phyloP scores from a whole-genome alignment of 2,888 invertebrate genomes.

The Anaspis maculata region DNA sequence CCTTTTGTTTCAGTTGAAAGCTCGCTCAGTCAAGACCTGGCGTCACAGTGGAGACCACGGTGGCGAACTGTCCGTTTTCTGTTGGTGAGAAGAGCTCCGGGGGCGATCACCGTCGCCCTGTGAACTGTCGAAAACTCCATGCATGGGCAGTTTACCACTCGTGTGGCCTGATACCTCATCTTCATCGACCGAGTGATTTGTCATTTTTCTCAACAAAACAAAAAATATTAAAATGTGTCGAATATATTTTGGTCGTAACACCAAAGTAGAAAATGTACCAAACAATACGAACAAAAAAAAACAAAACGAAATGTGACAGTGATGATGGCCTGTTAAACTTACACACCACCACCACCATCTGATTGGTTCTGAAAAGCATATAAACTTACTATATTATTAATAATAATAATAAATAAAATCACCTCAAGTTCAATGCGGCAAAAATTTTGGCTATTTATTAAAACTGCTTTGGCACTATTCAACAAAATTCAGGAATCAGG shows the following conservation, averaged over 20 bases:
- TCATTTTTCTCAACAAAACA: no score
- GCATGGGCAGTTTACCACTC: constrained; percentile 25
- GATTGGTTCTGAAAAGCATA: no score
- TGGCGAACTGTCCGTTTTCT: constrained; percentile 70
- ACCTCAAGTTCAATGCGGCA: constrained; percentile 20
- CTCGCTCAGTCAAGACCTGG: constrained; percentile 69
- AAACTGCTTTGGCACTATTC: no score
- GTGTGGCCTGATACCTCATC: constrained; percentile 22
- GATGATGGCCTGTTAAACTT: constrained; percentile 10
- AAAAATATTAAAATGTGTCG: constrained; percentile 1
- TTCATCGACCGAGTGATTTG: constrained; percentile 12
- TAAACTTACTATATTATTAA: no score
- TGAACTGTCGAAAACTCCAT: constrained; percentile 17
- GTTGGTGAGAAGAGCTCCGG: constrained; percentile 58
- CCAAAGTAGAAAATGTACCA: no score
- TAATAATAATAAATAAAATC: constrained; percentile 19
- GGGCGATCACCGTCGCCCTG: constrained; percentile 36
- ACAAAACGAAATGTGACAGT: no score
- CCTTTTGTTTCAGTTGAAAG: constrained; percentile 57
- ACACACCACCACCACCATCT: no score
- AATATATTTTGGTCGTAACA: no score
- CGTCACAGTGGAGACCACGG: constrained; percentile 60
- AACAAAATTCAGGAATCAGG: no score
- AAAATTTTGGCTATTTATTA: no score
- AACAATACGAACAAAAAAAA: no score